Percentiles rank a stretch among this genome's conserved stretches.
Evolutionary conservation across 1,140 invertebrate species (phyloP).

Genomic region (Lycorma delicatula): DNA sequence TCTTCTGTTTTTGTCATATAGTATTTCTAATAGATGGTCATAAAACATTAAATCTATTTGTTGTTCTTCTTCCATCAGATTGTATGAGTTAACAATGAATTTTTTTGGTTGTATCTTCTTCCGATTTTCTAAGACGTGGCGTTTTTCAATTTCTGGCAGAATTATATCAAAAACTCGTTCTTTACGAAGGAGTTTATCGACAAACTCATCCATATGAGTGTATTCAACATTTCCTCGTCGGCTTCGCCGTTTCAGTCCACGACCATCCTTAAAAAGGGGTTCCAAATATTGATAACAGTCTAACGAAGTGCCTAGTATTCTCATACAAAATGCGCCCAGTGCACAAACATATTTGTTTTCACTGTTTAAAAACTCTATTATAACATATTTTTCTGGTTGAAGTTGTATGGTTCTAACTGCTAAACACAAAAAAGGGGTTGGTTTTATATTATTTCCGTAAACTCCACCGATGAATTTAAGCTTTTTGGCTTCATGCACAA

Average conservation of each 20-base stretch:
- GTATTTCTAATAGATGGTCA: slow-evolving; percentile 28
- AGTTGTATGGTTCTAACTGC: slow-evolving; percentile 99
- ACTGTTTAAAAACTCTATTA: slow-evolving; percentile 98
- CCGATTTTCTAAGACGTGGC: slow-evolving; percentile 85
- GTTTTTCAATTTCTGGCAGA: slow-evolving; percentile 88
- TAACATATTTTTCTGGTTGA: slow-evolving; percentile 98
- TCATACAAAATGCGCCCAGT: slow-evolving; percentile 92
- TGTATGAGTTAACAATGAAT: slow-evolving; percentile 74
- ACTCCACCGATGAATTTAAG: slow-evolving; percentile 84
- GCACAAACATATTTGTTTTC: slow-evolving; percentile 98
- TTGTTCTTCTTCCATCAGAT: slow-evolving; percentile 40
- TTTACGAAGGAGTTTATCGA: slow-evolving; percentile 85
- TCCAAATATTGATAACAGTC: slow-evolving; percentile 99
- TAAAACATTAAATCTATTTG: slow-evolving; percentile 31
- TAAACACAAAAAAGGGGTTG: slow-evolving; percentile 95
- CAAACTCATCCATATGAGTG: slow-evolving; percentile 96
- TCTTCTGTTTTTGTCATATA: slow-evolving; percentile 36
- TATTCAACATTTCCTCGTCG: slow-evolving; percentile 81
- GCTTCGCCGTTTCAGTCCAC: slow-evolving; percentile 87
- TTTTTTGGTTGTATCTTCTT: slow-evolving; percentile 88
- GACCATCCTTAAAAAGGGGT: slow-evolving; percentile 94
- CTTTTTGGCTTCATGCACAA: slow-evolving; percentile 99
- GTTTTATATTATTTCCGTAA: slow-evolving; percentile 95
- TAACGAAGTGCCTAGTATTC: slow-evolving; percentile 84
- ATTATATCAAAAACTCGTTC: slow-evolving; percentile 94